phyloP scores from a whole-genome alignment of 2,797 vertebrate genomes.

The Epinephelus malabaricus region DNA sequence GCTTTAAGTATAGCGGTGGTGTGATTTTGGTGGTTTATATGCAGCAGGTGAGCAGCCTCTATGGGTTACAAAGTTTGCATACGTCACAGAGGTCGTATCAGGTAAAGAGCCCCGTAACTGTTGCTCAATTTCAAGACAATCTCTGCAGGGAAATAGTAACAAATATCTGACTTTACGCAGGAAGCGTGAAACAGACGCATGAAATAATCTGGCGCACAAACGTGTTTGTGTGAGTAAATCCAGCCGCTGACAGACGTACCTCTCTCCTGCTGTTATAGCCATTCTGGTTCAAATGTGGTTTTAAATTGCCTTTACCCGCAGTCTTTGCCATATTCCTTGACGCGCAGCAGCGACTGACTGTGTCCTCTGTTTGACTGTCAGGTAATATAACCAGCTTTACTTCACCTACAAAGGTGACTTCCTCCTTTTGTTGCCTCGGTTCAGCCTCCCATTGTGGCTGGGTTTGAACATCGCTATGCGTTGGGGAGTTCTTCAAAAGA shows the following conservation, averaged over 20 bases:
- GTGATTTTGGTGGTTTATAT: background rate
- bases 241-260: constrained; percentile 57
- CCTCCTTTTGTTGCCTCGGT: constrained; percentile 64
- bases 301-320: constrained; percentile 52
- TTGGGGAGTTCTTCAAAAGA: background rate
- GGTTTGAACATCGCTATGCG: background rate
- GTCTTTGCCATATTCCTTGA: constrained; percentile 70
- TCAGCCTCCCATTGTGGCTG: constrained; percentile 48
- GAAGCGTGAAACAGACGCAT: background rate
- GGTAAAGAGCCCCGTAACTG: background rate
- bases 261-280: constrained; percentile 51
- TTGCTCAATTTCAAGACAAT: background rate
- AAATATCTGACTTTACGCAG: background rate
- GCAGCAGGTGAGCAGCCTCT: background rate
- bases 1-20: no score
- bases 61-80: background rate
- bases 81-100: constrained; percentile 39
- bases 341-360: constrained; percentile 16
- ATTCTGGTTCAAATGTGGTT: constrained; percentile 42
- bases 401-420: constrained; percentile 73
- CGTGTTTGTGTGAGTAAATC: background rate
- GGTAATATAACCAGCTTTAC: constrained; percentile 46
- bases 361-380: constrained; percentile 21
- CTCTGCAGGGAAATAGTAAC: background rate
- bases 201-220: background rate